A percentile compares a stretch with the other conserved stretches of the same genome.
phyloP scores from a whole-genome alignment of 2,113 vertebrate genomes.

The Callopanchax toddi region DNA sequence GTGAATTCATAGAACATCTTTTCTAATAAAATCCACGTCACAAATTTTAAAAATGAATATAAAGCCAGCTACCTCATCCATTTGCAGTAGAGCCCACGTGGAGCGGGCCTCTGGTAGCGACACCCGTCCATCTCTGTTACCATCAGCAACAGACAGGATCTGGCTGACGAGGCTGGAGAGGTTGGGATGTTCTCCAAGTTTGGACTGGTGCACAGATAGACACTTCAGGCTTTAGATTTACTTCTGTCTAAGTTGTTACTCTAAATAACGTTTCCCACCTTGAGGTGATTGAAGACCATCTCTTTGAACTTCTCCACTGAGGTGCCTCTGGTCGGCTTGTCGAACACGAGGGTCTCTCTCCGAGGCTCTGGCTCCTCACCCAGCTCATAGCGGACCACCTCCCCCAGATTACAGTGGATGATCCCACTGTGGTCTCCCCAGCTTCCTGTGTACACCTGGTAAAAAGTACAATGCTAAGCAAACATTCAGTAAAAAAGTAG shows the following conservation, averaged over 20 bases:
- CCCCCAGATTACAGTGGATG: constrained; percentile 93
- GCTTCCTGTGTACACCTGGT: constrained; percentile 92
- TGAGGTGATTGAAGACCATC: constrained; percentile 95
- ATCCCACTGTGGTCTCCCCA: constrained; percentile 94
- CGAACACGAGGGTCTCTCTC: constrained; percentile 88
- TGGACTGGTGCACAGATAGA: constrained; percentile 79
- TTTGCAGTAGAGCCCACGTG: constrained; percentile 94
- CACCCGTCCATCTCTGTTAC: constrained; percentile 94
- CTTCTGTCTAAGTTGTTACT: no score
- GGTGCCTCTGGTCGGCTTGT: constrained; percentile 95
- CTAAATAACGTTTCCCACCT: constrained; percentile 75
- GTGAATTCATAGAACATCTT: no score
- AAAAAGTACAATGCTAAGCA: not conserved
- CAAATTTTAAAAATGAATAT: no score
- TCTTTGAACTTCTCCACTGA: constrained; percentile 98
- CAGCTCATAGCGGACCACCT: constrained; percentile 87
- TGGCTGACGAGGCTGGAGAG: constrained; percentile 88
- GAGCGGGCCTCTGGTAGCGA: constrained; percentile 96
- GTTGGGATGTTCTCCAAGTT: constrained; percentile 93
- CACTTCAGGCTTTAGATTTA: constrained; percentile 3
- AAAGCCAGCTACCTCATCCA: constrained; percentile 86
- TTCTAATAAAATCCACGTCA: no score
- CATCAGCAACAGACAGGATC: constrained; percentile 91
- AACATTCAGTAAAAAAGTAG: not conserved
- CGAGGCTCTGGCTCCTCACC: constrained; percentile 90